Evolutionary conservation across 1,140 invertebrate species (phyloP).

Genomic region (Lucilia sericata): DNA sequence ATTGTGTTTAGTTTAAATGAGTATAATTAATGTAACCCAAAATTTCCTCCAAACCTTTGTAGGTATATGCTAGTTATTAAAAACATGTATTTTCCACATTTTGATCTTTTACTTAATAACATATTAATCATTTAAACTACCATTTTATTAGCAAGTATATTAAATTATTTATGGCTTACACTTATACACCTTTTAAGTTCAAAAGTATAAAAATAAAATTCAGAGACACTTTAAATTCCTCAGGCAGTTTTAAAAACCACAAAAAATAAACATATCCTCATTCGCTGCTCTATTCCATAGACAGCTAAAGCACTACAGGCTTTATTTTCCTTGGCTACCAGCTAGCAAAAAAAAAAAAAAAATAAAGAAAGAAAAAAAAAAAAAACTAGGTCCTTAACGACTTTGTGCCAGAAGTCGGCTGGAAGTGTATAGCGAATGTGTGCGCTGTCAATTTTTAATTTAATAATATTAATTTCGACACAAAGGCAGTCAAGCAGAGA

Average conservation of each 20-base stretch:
- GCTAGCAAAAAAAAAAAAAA: neutral
- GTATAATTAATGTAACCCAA: too few relatives aligned
- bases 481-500: constrained; percentile 37
- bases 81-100: too few relatives aligned
- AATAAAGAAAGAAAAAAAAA: too few relatives aligned
- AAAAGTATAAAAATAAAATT: neutral
- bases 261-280: neutral
- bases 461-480: constrained; percentile 44
- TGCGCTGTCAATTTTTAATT: constrained; percentile 41
- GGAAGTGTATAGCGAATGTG: neutral
- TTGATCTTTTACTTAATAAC: too few relatives aligned
- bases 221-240: constrained; percentile 31
- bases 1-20: too few relatives aligned
- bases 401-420: neutral
- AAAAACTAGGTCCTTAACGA: neutral
- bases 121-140: too few relatives aligned
- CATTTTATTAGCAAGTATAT: too few relatives aligned
- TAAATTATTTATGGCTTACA: neutral
- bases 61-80: too few relatives aligned
- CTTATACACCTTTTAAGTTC: constrained; percentile 1
- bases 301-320: neutral
- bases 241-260: constrained; percentile 17
- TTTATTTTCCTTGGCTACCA: constrained; percentile 1
- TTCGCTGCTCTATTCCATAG: neutral
- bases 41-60: too few relatives aligned